These are phyloP conservation scores for Trichosurus vulpecula DNA, from an alignment of 2,797 vertebrate species.

Conservation along the genomic window DNA sequence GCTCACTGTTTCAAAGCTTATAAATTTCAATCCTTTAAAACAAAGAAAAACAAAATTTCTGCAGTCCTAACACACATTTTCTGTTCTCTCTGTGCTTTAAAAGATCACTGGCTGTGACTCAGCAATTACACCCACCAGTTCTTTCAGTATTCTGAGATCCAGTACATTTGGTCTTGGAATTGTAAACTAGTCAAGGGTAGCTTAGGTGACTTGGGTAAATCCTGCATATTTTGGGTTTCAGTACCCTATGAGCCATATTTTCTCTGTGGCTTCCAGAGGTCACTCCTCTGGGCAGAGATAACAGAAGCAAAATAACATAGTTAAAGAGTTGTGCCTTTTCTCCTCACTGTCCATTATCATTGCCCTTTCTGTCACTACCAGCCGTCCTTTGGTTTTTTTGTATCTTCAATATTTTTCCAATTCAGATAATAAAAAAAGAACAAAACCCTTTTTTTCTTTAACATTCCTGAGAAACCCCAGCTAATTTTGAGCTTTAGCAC, in stretches of 20 bases:
- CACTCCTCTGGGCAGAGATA: not conserved
- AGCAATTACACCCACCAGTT: not conserved
- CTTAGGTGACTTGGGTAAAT: not conserved
- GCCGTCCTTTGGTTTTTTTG: not conserved
- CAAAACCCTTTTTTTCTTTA: not conserved
- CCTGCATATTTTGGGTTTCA: not conserved
- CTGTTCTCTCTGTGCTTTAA: not conserved
- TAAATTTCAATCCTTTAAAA: not conserved
- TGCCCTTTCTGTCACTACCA: not conserved
- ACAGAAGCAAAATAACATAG: not conserved
- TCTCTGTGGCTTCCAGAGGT: not conserved
- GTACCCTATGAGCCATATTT: not conserved
- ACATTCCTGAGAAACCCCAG: not conserved
- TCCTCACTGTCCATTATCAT: not conserved
- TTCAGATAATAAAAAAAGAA: not conserved
- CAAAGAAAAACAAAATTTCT: not conserved
- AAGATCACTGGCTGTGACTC: not conserved
- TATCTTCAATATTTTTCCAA: not conserved
- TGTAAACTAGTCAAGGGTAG: not conserved
- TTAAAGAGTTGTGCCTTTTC: not conserved
- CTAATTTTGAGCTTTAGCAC: not conserved
- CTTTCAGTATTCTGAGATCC: not conserved
- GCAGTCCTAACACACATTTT: not conserved
- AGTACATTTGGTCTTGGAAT: not conserved
- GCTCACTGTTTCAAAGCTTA: not conserved